These are phyloP conservation scores for Sebastes trivittatus DNA, from an alignment of 2,797 vertebrate species.

Conservation along the genomic window DNA sequence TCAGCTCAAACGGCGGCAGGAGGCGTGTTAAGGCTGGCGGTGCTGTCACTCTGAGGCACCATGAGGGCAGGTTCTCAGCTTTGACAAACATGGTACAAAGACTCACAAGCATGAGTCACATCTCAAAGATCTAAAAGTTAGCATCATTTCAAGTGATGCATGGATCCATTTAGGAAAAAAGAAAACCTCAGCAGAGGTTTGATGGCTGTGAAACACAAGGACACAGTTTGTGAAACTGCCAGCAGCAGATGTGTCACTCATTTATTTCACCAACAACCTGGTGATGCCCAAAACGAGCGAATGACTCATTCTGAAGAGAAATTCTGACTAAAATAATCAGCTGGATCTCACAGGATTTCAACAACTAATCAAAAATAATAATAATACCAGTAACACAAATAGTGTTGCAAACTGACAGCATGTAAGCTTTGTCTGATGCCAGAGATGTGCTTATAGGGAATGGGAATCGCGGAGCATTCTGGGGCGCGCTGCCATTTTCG, in stretches of 20 bases:
- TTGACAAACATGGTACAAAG: slow-evolving; percentile 26
- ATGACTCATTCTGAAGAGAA: not conserved
- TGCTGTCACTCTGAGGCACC: slow-evolving; percentile 60
- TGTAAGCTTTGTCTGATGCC: not conserved
- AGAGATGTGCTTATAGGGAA: not conserved
- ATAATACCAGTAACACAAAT: not conserved
- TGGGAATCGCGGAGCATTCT: too few relatives aligned
- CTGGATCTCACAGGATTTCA: not conserved
- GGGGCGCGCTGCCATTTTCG: too few relatives aligned
- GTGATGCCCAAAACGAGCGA: not conserved
- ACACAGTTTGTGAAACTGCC: not conserved
- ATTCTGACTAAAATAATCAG: not conserved
- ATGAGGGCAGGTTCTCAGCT: slow-evolving; percentile 42
- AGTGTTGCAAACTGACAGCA: not conserved
- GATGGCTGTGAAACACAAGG: not conserved
- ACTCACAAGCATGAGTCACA: slow-evolving; percentile 25
- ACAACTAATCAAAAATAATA: not conserved
- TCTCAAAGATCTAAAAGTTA: slow-evolving; percentile 25
- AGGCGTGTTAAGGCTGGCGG: slow-evolving; percentile 38
- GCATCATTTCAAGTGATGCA: not conserved
- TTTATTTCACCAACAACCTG: not conserved
- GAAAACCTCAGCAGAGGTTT: not conserved
- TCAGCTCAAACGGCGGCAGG: slow-evolving; percentile 24
- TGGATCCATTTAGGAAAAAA: not conserved
- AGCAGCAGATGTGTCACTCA: not conserved